Evolutionary conservation across 2,888 invertebrate species (phyloP).

Genomic region (Melanophora roralis): DNA sequence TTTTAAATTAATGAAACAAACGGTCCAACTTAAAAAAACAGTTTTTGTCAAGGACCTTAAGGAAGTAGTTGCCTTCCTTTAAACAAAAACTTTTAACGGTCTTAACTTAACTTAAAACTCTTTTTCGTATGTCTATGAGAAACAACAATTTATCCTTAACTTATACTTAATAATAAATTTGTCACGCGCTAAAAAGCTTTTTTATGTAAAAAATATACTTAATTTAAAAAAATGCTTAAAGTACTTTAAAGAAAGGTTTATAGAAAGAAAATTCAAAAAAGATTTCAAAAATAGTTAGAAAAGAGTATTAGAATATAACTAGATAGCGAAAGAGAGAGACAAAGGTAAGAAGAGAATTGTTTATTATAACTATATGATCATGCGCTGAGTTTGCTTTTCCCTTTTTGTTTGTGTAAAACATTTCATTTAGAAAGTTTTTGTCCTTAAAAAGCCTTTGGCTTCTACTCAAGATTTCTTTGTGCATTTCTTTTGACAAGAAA

Average conservation of each 20-base stretch:
- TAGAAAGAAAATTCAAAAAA: slow-evolving; percentile 12
- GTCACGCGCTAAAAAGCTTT: slow-evolving; percentile 62
- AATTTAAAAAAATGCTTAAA: slow-evolving; percentile 18
- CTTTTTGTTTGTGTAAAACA: slow-evolving; percentile 13
- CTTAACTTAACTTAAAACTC: background rate
- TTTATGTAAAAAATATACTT: slow-evolving; percentile 37
- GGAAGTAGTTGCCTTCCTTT: slow-evolving; percentile 1
- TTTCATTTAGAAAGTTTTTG: background rate
- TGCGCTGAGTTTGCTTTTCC: slow-evolving; percentile 41
- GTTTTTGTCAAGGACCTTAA: background rate
- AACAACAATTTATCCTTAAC: slow-evolving; percentile 60
- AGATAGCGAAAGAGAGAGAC: background rate
- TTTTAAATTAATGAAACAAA: slow-evolving; percentile 56
- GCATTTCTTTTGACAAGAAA: background rate
- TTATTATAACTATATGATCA: slow-evolving; percentile 40
- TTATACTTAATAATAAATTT: slow-evolving; percentile 53
- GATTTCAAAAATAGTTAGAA: background rate
- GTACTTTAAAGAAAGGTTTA: slow-evolving; percentile 11
- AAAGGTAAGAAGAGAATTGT: background rate
- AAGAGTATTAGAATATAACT: background rate
- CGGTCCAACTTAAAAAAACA: slow-evolving; percentile 49
- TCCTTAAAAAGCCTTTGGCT: background rate
- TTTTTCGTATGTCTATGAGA: slow-evolving; percentile 38
- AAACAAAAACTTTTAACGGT: background rate
- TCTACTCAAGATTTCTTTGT: slow-evolving; percentile 19